These are phyloP conservation scores for Pyrrhura leucotis DNA, from an alignment of 2,797 vertebrate species.

Conservation along the genomic window DNA sequence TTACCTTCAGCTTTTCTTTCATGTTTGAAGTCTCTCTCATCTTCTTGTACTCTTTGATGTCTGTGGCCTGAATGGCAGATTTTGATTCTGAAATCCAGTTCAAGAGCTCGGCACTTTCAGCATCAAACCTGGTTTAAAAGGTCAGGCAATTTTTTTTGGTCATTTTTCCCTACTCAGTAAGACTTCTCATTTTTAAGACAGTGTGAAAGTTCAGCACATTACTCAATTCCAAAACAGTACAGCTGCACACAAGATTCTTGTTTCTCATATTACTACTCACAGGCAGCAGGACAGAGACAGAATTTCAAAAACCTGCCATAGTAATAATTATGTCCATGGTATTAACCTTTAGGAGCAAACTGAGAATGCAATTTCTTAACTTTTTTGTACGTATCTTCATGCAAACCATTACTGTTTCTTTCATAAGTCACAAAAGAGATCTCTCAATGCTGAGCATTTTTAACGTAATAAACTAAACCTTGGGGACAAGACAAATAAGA, in stretches of 20 bases:
- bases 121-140: conserved; percentile 84
- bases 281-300: background rate
- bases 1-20: conserved; percentile 87
- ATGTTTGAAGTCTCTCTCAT: conserved; percentile 79
- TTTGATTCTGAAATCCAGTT: conserved; percentile 86
- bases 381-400: background rate
- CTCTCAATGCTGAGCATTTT: background rate
- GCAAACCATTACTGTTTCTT: background rate
- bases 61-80: conserved; percentile 77
- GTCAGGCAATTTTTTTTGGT: conserved; percentile 11
- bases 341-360: background rate
- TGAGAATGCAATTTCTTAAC: background rate
- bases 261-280: background rate
- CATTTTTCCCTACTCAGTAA: background rate
- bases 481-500: background rate
- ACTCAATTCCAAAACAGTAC: background rate
- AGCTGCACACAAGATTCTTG: background rate
- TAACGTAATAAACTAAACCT: background rate
- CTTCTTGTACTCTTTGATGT: conserved; percentile 83
- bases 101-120: conserved; percentile 80
- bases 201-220: background rate
- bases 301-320: background rate
- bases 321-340: background rate
- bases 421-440: background rate
- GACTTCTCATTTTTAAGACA: background rate